phyloP scores from a whole-genome alignment of 2,797 vertebrate species.

The Sebastes diaconus region DNA sequence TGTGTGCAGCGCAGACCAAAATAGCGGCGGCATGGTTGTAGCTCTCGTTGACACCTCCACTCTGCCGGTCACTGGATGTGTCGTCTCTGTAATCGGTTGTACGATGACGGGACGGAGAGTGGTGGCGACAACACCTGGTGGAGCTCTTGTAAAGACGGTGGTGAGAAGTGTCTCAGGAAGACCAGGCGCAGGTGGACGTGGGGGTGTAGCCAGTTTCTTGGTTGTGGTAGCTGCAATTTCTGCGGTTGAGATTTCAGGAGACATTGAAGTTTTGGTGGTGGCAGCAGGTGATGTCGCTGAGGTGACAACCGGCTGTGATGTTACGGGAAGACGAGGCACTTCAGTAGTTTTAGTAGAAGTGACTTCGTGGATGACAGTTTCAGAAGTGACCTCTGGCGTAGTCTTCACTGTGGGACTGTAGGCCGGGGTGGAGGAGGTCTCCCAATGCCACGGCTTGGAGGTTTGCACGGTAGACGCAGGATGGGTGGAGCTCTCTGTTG shows the following conservation, averaged over 20 bases:
- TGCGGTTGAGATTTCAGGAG: constrained; percentile 37
- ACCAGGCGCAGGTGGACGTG: neutral
- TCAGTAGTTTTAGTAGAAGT: constrained; percentile 45
- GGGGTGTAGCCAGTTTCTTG: constrained; percentile 29
- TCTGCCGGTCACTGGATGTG: constrained; percentile 49
- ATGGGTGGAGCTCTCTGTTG: constrained; percentile 15
- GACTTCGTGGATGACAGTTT: constrained; percentile 32
- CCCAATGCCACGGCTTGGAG: constrained; percentile 54
- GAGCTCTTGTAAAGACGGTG: constrained; percentile 36
- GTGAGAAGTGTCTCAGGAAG: constrained; percentile 42
- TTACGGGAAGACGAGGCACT: constrained; percentile 33
- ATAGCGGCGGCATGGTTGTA: constrained; percentile 26
- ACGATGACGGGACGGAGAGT: constrained; percentile 44
- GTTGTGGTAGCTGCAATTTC: constrained; percentile 45
- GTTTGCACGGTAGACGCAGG: constrained; percentile 31
- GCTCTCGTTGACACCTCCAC: constrained; percentile 53
- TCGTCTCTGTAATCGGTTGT: constrained; percentile 48
- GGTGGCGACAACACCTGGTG: constrained; percentile 40
- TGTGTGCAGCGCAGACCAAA: constrained; percentile 26
- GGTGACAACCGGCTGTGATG: constrained; percentile 36
- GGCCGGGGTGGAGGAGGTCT: constrained; percentile 55
- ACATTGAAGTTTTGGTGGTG: constrained; percentile 39
- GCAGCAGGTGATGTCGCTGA: constrained; percentile 27
- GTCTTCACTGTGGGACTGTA: constrained; percentile 58
- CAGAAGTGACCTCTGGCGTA: constrained; percentile 40